Base-by-base conservation (phyloP, 2,113 vertebrate species). In the Phyllostomus hastatus region DNA sequence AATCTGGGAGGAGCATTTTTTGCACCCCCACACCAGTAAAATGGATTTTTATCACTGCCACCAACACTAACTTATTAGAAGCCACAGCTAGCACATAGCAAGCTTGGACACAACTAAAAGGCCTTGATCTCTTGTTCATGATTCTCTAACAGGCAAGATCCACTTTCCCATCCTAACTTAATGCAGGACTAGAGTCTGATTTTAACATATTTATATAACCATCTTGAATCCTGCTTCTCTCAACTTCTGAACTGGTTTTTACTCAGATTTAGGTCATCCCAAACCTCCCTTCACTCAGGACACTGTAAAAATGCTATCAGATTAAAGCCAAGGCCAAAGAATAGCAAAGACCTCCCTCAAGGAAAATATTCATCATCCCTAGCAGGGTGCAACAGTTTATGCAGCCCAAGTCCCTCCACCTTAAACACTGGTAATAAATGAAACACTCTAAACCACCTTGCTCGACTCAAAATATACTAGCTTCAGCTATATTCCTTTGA, bases 261-360 rank as follows among this genome's bases (percentile, higher is more conserved):
- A 94, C 48, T 94, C 64, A 94, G 64, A 87, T 90, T 92, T 94
- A 86, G 48, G 50, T 70, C 48, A 92, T 64, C 33, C n/a, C 54
- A 94, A 83, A 16, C 76, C 38, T 91, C 67, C 64, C 31, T 69
- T 89, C 33, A 88, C 69, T 87, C 43, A 59, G 38, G 54, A 88
- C 59, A 72, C 52, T 52, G 12, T 66, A 82, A 96, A 96, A 96
- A 91, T 66, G 78, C 67, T 57, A 61, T 26, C 20, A 64, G 50
- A 88, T 10, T 61, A 64, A 90, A 80, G 33, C n/a, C 61, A 92
- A 86, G 8, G 14, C 91, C 57, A 91, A 83, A 70, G 16, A 91
- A 46, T 28, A 93, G 19, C 48, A 82, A 82, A 95, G 43, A 89
- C 46, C 28, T 92, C 48, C 57, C 41, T 96, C 26, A 31, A 82